Conservation (phyloP, 92 coral and sea anemone genomes). For the Pocillopora meandrina region DNA sequence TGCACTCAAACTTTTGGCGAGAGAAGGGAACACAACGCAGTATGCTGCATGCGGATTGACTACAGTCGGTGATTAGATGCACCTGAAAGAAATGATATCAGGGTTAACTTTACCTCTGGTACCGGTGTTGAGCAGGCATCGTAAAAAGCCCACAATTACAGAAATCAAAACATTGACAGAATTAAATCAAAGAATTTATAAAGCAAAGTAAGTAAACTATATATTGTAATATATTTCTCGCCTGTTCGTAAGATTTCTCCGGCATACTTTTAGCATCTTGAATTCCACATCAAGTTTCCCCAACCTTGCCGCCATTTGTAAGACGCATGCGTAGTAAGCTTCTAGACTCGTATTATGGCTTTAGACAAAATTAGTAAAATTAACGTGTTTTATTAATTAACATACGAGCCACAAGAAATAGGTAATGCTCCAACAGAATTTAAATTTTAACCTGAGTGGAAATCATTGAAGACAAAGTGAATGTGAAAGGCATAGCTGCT, state of each 20-base stretch:
- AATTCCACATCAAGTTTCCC: neutral
- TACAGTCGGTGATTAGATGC: slow-evolving; percentile 5
- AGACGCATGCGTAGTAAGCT: no score
- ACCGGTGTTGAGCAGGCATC: neutral
- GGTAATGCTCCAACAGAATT: no score
- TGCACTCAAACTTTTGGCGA: neutral
- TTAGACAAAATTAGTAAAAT: no score
- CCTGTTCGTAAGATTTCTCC: neutral
- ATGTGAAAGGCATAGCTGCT: no score
- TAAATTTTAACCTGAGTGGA: no score
- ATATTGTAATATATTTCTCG: neutral
- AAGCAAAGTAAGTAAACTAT: neutral
- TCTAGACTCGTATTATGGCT: no score
- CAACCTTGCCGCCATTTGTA: no score
- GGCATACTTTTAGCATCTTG: neutral
- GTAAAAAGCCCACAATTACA: slow-evolving; percentile 6
- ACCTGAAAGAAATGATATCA: neutral
- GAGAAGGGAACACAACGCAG: neutral
- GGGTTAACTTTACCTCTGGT: neutral
- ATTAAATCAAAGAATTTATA: slow-evolving; percentile 15
- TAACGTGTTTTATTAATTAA: no score
- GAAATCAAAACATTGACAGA: neutral
- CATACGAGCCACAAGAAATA: no score
- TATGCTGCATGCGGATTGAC: neutral
- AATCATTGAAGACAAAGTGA: no score